Conservation (phyloP, 2,113 vertebrate genomes). For the Oryzias melastigma region DNA sequence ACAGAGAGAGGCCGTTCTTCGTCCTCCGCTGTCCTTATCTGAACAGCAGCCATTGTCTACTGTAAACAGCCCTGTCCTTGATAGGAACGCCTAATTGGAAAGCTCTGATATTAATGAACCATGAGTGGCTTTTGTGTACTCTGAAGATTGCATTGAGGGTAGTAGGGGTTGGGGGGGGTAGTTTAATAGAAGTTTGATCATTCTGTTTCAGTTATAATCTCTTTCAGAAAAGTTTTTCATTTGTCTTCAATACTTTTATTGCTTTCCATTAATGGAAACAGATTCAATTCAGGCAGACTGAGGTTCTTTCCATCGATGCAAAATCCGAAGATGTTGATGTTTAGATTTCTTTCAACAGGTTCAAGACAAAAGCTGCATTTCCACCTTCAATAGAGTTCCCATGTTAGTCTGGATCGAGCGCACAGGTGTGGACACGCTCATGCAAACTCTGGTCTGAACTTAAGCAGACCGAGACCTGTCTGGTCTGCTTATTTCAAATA, state of each 20-base stretch:
- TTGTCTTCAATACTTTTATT: constrained; percentile 55
- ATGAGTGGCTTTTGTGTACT: constrained; percentile 62
- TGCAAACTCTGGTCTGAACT: no score
- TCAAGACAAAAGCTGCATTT: no score
- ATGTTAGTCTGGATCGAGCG: no score
- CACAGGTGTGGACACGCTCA: no score
- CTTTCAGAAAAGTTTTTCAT: constrained; percentile 54
- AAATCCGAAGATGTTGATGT: no score
- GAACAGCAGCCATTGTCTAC: constrained; percentile 35
- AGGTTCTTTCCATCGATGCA: no score
- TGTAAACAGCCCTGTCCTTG: constrained; percentile 59
- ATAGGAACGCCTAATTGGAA: constrained; percentile 65
- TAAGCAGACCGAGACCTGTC: no score
- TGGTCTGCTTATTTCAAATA: no score
- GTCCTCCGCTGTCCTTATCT: constrained; percentile 51
- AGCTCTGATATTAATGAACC: constrained; percentile 48
- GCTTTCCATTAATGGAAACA: constrained; percentile 32
- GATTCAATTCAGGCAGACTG: no score
- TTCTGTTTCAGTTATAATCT: constrained; percentile 48
- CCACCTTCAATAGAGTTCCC: no score
- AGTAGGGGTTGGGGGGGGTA: background rate
- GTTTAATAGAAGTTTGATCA: constrained; percentile 53
- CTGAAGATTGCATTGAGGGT: constrained; percentile 43
- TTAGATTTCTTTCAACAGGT: no score
- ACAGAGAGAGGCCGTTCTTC: constrained; percentile 40